These are phyloP conservation scores for Cyanistes caeruleus DNA, from an alignment of 2,113 vertebrate genomes.

Conservation along the genomic window DNA sequence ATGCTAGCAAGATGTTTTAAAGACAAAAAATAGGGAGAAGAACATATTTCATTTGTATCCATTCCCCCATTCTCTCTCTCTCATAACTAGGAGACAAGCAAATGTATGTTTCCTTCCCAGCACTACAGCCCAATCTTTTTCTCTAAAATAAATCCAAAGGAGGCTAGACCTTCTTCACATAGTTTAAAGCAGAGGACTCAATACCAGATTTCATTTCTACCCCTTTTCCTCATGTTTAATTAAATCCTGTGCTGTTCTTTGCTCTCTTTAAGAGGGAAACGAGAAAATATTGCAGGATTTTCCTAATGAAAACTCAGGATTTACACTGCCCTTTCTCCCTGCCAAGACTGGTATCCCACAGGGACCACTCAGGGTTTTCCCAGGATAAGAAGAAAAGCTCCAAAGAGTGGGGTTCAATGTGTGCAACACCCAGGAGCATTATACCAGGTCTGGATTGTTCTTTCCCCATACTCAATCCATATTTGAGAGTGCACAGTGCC, in stretches of 20 bases:
- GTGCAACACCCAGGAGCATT: background rate
- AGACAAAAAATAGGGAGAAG: background rate
- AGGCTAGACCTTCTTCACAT: background rate
- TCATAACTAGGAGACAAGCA: background rate
- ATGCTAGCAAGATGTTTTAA: background rate
- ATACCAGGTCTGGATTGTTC: background rate
- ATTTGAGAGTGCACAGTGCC: background rate
- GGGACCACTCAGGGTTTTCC: background rate
- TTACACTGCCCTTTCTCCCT: background rate
- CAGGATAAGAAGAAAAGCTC: background rate
- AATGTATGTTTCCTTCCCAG: background rate
- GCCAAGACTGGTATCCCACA: background rate
- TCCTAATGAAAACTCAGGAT: background rate
- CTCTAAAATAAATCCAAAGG: background rate
- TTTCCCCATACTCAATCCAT: background rate
- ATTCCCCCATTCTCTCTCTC: background rate
- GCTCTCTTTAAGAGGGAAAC: background rate
- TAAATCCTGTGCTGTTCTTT: background rate
- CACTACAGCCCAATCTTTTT: background rate
- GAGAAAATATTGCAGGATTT: background rate
- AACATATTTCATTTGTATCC: background rate
- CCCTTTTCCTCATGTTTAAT: background rate
- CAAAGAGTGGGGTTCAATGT: rapidly evolving
- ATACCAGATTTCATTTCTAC: background rate
- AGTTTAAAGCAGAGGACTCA: background rate